Conservation (phyloP, 1,140 invertebrate species). For the Drosophila virilis region DNA sequence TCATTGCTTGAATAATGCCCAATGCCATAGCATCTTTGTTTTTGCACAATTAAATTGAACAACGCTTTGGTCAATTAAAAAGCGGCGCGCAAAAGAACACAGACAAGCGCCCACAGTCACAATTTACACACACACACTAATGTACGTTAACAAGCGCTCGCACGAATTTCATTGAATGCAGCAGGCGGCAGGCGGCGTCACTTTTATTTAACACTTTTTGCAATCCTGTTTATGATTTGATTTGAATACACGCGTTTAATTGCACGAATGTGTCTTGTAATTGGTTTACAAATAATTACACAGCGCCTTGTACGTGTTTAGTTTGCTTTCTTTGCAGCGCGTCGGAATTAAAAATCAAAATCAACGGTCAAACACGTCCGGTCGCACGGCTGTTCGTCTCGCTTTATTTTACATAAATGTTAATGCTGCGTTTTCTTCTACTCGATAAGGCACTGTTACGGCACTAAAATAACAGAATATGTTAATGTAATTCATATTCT, state of each 20-base stretch:
- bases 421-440: slow-evolving; percentile 11
- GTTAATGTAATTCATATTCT: slow-evolving; percentile 2
- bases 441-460: slow-evolving; percentile 22
- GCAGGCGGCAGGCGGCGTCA: slow-evolving; percentile 33
- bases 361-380: slow-evolving; percentile 73
- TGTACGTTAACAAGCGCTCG: slow-evolving; percentile 16
- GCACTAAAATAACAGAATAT: background rate
- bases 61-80: slow-evolving; percentile 62
- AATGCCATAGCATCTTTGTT: slow-evolving; percentile 41
- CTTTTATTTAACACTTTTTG: slow-evolving; percentile 35
- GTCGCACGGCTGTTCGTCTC: slow-evolving; percentile 46
- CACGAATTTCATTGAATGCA: slow-evolving; percentile 27
- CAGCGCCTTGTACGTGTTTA: slow-evolving; percentile 41
- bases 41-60: slow-evolving; percentile 36
- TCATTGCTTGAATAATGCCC: slow-evolving; percentile 27
- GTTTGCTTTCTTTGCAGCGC: slow-evolving; percentile 38
- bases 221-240: slow-evolving; percentile 17
- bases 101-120: slow-evolving; percentile 30
- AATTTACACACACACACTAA: slow-evolving; percentile 41
- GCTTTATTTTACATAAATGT: slow-evolving; percentile 48
- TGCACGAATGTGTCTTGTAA: slow-evolving; percentile 41
- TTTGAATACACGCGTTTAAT: slow-evolving; percentile 29
- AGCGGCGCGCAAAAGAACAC: slow-evolving; percentile 59
- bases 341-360: slow-evolving; percentile 67
- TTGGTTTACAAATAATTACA: slow-evolving; percentile 23